Percentiles rank a stretch among this genome's conserved stretches.
Evolutionary conservation across 2,888 invertebrate species (phyloP).

Genomic region (Actias luna): DNA sequence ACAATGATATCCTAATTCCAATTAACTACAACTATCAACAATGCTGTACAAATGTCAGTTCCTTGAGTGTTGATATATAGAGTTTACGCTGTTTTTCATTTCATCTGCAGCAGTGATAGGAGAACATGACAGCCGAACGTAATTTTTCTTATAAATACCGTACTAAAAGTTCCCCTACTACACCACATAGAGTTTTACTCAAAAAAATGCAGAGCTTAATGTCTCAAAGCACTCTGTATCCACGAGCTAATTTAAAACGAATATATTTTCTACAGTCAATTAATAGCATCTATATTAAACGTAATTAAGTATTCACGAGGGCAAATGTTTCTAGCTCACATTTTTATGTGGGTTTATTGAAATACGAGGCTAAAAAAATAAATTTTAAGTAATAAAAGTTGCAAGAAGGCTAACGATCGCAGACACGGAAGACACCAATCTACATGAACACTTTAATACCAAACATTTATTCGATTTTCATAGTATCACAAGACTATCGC

Average conservation of each 20-base stretch:
- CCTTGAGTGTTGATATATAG: too few relatives aligned
- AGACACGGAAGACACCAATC: conserved; percentile 53
- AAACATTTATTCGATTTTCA: conserved; percentile 35
- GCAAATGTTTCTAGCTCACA: conserved; percentile 32
- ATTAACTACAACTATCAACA: too few relatives aligned
- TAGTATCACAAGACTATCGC: neutral
- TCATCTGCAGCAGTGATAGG: too few relatives aligned
- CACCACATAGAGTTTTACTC: too few relatives aligned
- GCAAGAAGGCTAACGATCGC: conserved; percentile 47
- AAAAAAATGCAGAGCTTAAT: neutral
- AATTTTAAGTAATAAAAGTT: conserved; percentile 58
- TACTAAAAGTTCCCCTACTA: too few relatives aligned
- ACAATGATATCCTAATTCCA: too few relatives aligned
- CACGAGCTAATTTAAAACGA: neutral
- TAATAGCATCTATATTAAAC: neutral
- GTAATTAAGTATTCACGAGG: conserved; percentile 6
- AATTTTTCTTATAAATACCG: too few relatives aligned
- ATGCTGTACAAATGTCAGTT: too few relatives aligned
- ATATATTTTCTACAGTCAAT: neutral
- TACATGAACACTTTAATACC: conserved; percentile 37
- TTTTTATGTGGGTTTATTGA: conserved; percentile 45
- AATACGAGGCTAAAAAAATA: conserved; percentile 42
- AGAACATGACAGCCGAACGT: too few relatives aligned
- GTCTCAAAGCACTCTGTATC: neutral
- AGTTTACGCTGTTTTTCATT: too few relatives aligned